Conservation (phyloP, 2,888 invertebrate species). For the Neoscelio sp. region DNA sequence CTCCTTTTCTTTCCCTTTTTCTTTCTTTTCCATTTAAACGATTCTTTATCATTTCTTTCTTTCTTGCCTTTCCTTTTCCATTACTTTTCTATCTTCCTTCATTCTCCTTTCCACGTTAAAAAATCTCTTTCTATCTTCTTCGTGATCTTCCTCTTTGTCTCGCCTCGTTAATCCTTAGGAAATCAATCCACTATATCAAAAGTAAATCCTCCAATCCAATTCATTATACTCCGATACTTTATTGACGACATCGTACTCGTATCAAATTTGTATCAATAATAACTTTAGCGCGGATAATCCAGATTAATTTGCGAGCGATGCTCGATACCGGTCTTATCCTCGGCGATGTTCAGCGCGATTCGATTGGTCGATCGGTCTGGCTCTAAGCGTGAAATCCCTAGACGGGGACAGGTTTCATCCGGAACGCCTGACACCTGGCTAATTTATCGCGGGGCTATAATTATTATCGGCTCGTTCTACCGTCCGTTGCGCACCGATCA, state of each 20-base stretch:
- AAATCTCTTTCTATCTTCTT: too few species aligned
- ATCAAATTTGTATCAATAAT: conserved; percentile 10
- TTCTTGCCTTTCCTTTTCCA: background rate
- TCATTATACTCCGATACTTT: conserved; percentile 15
- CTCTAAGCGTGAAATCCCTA: conserved; percentile 57
- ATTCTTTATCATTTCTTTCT: conserved; percentile 18
- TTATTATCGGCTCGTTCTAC: conserved; percentile 70
- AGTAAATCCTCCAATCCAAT: too few species aligned
- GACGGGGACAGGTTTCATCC: conserved; percentile 76
- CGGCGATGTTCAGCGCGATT: conserved; percentile 52
- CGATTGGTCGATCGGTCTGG: conserved; percentile 58
- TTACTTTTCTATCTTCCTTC: too few species aligned
- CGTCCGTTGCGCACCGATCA: conserved; percentile 16
- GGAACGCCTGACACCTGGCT: conserved; percentile 76
- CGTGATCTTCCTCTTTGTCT: background rate
- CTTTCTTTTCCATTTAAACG: too few species aligned
- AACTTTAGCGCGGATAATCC: conserved; percentile 43
- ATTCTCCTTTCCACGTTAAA: too few species aligned
- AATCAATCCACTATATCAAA: conserved; percentile 11
- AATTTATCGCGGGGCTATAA: conserved; percentile 78
- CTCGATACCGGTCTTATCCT: conserved; percentile 45
- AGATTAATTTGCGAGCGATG: conserved; percentile 57
- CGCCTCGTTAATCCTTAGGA: background rate
- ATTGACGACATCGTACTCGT: conserved; percentile 22
- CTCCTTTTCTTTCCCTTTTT: background rate